Base-by-base conservation (phyloP, 2,113 vertebrate species). In the Saiga tatarica region DNA sequence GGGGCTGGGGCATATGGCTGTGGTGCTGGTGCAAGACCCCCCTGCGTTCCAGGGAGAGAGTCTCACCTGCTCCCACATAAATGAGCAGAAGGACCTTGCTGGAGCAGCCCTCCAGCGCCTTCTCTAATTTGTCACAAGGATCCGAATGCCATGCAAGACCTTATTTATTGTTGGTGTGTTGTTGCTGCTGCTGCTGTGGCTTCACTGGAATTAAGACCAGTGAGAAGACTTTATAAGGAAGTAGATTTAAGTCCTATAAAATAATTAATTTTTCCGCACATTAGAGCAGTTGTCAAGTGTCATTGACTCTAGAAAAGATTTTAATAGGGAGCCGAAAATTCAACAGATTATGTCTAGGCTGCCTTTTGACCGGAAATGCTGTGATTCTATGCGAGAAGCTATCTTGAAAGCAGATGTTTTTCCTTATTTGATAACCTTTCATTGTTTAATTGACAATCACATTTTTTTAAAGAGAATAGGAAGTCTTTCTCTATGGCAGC, bases 1-100 rank as follows among this genome's bases (percentile, higher is more conserved):
- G 7, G 5, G 15, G 21, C 28, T 6, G 3, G 9, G 28, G 7
- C 7, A 15, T 3, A 10, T 2, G 7, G 28, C 14, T 74, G 57
- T 23, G 16, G 4, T 26, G 60, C n/a, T 9, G 2, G 6, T n/a
- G 36, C 3, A 16, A 13, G 5, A 7, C 4, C 14, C 21, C 36
- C 15, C 1, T 57, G 52, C 15, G 6, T 47, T 30, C 39, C 55
- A n/a, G 30, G 16, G 42, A 47, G 85, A 83, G 5, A 26, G 10
- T 53, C 15, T 62, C 7, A 71, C 33, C 36, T 52, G 6, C 3
- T 33, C 7, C 45, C 42, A 62, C 11, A 23, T 28, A 78, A 53
- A n/a, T 25, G 3, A 83, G n/a, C 30, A 71, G 33, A 74, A 88
- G 30, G 9, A 53, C 7, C 26, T 59, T 28, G 6, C 33, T 33